These are phyloP conservation scores for Sympetrum striolatum DNA, from an alignment of 2,888 invertebrate species.

Conservation along the genomic window DNA sequence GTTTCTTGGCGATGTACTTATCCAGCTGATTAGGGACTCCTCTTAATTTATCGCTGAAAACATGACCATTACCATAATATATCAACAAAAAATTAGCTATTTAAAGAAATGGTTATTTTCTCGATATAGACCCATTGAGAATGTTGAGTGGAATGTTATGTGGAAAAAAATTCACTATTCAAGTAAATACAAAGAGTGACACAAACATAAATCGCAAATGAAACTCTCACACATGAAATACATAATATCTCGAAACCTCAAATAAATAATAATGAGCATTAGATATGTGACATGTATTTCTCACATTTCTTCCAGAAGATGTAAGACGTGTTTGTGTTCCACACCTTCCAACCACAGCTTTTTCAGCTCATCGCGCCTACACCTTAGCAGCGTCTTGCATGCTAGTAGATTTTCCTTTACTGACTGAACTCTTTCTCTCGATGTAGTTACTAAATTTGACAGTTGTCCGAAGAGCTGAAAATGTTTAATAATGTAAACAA, in stretches of 20 bases:
- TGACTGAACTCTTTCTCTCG: slow-evolving; percentile 76
- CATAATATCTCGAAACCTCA: not conserved
- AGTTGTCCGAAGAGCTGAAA: slow-evolving; percentile 77
- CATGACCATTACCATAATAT: not conserved
- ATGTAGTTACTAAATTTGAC: slow-evolving; percentile 77
- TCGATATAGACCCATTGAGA: too few species aligned
- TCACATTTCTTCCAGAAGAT: slow-evolving; percentile 89
- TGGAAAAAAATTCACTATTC: not conserved
- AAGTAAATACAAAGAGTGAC: too few species aligned
- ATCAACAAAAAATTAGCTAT: too few species aligned
- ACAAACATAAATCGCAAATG: too few species aligned
- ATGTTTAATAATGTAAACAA: slow-evolving; percentile 48
- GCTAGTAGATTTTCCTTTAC: slow-evolving; percentile 83
- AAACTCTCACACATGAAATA: too few species aligned
- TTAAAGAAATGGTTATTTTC: too few species aligned
- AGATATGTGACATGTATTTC: slow-evolving; percentile 52
- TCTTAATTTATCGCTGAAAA: slow-evolving; percentile 73
- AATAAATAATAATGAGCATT: not conserved
- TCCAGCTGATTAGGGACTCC: slow-evolving; percentile 75
- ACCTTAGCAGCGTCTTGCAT: slow-evolving; percentile 84
- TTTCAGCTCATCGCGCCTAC: slow-evolving; percentile 90
- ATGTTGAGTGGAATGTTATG: too few species aligned
- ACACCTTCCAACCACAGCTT: slow-evolving; percentile 94
- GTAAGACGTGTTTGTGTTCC: slow-evolving; percentile 91
- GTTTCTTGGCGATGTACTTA: slow-evolving; percentile 71